These are phyloP conservation scores for Eupithecia exiguata DNA, from an alignment of 2,888 invertebrate species.

Conservation along the genomic window DNA sequence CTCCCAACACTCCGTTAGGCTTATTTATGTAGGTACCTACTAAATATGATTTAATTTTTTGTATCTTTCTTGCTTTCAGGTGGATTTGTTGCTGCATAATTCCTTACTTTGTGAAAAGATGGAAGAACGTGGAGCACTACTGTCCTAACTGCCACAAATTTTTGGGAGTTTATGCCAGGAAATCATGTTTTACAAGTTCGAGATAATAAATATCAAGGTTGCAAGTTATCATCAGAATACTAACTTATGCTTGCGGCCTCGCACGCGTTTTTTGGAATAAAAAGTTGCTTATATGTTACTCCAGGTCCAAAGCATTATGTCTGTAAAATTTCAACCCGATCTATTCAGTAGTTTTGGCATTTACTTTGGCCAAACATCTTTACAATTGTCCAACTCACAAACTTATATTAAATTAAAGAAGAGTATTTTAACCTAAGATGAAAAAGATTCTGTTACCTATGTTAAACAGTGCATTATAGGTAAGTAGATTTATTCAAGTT, in stretches of 20 bases:
- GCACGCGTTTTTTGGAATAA: no score
- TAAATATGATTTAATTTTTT: background rate
- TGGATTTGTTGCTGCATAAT: constrained; percentile 77
- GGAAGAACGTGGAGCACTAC: constrained; percentile 78
- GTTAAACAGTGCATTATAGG: background rate
- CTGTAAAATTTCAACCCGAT: no score
- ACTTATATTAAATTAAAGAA: background rate
- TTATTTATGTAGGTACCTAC: background rate
- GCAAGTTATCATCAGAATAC: background rate
- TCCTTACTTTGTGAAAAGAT: constrained; percentile 70
- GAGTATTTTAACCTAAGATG: background rate
- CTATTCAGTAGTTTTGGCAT: no score
- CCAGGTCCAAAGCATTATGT: no score
- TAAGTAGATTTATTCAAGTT: background rate
- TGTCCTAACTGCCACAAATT: constrained; percentile 71
- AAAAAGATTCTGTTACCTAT: background rate
- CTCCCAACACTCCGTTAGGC: no score
- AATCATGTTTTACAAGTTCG: constrained; percentile 36
- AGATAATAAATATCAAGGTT: background rate
- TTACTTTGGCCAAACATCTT: no score
- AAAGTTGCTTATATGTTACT: no score
- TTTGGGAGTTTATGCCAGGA: constrained; percentile 68
- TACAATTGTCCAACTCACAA: no score
- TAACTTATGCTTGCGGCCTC: background rate
- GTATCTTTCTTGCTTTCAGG: constrained; percentile 53